These are phyloP conservation scores for Boloria euphrosyne DNA, from an alignment of 2,888 invertebrate species.

Conservation along the genomic window DNA sequence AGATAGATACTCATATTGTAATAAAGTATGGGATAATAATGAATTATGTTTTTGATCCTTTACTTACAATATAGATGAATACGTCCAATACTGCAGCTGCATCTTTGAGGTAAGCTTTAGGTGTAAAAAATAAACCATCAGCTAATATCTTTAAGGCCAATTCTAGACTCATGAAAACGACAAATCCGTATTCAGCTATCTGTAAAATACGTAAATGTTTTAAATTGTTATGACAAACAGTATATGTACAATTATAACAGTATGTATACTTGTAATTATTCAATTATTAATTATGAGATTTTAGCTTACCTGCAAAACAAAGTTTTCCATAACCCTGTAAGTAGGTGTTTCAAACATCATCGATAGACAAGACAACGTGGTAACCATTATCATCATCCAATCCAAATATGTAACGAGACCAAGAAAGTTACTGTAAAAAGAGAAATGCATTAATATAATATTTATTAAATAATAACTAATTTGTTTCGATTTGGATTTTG, in stretches of 20 bases:
- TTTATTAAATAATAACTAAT: neutral
- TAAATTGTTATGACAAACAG: neutral
- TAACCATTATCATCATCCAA: slow-evolving; percentile 99
- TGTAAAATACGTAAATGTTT: slow-evolving; percentile 39
- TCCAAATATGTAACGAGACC: slow-evolving; percentile 99
- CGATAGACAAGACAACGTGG: slow-evolving; percentile 97
- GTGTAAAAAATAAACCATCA: slow-evolving; percentile 99
- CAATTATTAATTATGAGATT: neutral
- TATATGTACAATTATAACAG: neutral
- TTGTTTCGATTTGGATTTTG: too few relatives aligned
- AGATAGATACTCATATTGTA: neutral
- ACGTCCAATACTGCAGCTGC: slow-evolving; percentile 98
- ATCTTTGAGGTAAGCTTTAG: slow-evolving; percentile 98
- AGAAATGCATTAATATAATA: neutral
- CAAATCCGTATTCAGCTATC: slow-evolving; percentile 98
- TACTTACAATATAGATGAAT: slow-evolving; percentile 96
- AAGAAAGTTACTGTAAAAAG: slow-evolving; percentile 91
- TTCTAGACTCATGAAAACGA: slow-evolving; percentile 98
- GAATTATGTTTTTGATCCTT: neutral
- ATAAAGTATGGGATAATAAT: too few relatives aligned
- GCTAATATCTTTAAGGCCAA: slow-evolving; percentile 97
- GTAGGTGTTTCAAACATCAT: slow-evolving; percentile 99
- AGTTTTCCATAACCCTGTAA: slow-evolving; percentile 96
- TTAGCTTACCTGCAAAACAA: slow-evolving; percentile 86
- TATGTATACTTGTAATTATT: too few relatives aligned